Evolutionary conservation across 2,113 vertebrate genomes (phyloP).

Genomic region (Eubucco bourcierii): DNA sequence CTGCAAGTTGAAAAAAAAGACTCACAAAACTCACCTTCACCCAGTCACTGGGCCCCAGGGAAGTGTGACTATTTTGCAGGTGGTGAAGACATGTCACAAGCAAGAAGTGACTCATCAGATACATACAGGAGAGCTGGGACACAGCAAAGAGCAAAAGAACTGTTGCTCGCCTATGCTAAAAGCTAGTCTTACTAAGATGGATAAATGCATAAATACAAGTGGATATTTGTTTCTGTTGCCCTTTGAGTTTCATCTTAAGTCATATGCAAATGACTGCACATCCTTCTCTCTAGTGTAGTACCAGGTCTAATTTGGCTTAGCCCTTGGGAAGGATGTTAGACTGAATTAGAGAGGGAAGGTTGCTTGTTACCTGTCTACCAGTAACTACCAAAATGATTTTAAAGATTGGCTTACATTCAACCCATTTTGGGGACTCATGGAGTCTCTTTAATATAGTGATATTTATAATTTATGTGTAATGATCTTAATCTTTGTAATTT

Average conservation of each 20-base stretch:
- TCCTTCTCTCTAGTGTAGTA: not conserved
- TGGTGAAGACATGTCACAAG: constrained; percentile 21
- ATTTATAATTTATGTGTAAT: not conserved
- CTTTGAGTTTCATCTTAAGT: constrained; percentile 5
- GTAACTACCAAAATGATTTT: not conserved
- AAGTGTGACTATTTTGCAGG: constrained; percentile 21
- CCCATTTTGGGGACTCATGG: not conserved
- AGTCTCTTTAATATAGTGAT: not conserved
- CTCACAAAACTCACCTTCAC: not conserved
- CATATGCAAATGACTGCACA: not conserved
- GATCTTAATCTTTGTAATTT: constrained; percentile 4
- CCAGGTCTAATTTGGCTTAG: constrained; percentile 5
- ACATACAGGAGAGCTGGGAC: not conserved
- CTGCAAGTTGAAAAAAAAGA: not conserved
- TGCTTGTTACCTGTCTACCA: not conserved
- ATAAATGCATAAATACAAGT: not conserved
- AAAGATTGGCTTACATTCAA: not conserved
- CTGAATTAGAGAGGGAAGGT: constrained; percentile 11
- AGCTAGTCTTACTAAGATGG: not conserved
- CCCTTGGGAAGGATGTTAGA: constrained; percentile 3
- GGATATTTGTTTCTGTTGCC: not conserved
- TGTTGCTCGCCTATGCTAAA: not conserved
- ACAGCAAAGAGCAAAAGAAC: not conserved
- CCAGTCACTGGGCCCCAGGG: not conserved
- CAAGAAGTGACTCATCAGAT: constrained; percentile 8